Percentiles rank a stretch among this genome's conserved stretches.
phyloP scores from a whole-genome alignment of 2,797 vertebrate genomes.

The Micropoecilia bifurca region DNA sequence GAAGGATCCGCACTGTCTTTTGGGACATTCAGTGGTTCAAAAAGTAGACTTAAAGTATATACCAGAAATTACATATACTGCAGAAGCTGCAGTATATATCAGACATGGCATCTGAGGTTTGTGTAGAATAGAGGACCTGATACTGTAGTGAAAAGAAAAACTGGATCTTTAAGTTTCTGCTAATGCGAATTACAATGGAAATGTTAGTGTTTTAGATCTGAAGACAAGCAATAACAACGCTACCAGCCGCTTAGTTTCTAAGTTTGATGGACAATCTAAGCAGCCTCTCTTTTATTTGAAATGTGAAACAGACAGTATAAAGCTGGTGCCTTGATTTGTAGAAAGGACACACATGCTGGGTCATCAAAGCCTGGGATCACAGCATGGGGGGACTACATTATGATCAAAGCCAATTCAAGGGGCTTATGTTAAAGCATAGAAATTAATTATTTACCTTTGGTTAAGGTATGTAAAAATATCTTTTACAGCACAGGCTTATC shows the following conservation, averaged over 20 bases:
- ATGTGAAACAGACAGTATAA: neutral
- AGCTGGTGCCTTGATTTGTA: neutral
- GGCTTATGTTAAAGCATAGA: neutral
- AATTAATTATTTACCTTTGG: neutral
- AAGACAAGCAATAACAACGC: neutral
- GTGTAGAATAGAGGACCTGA: neutral
- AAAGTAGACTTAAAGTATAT: no score
- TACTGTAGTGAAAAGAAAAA: neutral
- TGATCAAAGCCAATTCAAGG: conserved; percentile 1
- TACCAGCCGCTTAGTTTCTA: neutral
- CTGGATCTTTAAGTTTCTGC: neutral
- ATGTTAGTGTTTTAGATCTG: neutral
- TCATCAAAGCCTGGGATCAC: neutral
- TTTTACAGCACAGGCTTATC: neutral
- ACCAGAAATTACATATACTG: no score
- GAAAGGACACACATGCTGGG: neutral
- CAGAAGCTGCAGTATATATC: no score
- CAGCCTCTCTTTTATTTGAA: neutral
- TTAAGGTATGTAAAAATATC: neutral
- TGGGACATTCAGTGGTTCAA: no score
- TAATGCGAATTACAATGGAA: neutral
- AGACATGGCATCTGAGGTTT: no score
- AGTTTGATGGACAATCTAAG: neutral
- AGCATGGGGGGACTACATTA: neutral
- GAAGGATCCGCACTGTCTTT: neutral